Evolutionary conservation across 2,113 vertebrate species (phyloP).

Genomic region (Plestiodon gilberti): DNA sequence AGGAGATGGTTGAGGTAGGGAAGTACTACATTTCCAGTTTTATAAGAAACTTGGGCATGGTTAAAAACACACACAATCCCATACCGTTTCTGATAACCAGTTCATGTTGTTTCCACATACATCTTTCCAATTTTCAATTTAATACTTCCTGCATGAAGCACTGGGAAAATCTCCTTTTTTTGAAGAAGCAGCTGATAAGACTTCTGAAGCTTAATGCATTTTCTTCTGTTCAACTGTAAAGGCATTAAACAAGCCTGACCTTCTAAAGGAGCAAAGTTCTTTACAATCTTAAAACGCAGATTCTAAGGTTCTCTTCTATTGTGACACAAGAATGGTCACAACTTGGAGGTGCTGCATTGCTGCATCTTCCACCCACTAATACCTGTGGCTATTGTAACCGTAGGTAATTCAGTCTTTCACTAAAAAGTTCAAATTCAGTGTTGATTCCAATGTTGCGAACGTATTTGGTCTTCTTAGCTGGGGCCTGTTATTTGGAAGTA

Average conservation of each 20-base stretch:
- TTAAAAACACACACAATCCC: not conserved
- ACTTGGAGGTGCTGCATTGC: not conserved
- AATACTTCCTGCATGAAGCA: not conserved
- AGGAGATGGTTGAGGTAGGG: too few relatives aligned
- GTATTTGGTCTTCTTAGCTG: not conserved
- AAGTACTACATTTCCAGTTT: too few relatives aligned
- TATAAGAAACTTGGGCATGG: too few relatives aligned
- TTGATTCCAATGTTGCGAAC: not conserved
- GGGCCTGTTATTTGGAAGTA: not conserved
- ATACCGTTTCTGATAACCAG: not conserved
- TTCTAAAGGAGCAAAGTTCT: not conserved
- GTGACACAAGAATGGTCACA: conserved; percentile 1
- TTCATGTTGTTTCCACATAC: too few relatives aligned
- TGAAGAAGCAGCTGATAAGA: not conserved
- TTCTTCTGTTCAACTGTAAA: not conserved
- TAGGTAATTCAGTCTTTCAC: not conserved
- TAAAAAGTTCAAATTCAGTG: not conserved
- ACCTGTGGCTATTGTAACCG: not conserved
- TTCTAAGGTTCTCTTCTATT: not conserved
- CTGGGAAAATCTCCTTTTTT: not conserved
- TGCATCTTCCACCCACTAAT: not conserved
- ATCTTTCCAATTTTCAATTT: not conserved
- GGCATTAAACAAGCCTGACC: not conserved
- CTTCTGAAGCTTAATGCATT: not conserved
- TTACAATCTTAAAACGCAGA: not conserved